A percentile compares a stretch with the other conserved stretches of the same genome.
Conservation (phyloP, 2,888 invertebrate species). For the Argyra leucocephala region DNA sequence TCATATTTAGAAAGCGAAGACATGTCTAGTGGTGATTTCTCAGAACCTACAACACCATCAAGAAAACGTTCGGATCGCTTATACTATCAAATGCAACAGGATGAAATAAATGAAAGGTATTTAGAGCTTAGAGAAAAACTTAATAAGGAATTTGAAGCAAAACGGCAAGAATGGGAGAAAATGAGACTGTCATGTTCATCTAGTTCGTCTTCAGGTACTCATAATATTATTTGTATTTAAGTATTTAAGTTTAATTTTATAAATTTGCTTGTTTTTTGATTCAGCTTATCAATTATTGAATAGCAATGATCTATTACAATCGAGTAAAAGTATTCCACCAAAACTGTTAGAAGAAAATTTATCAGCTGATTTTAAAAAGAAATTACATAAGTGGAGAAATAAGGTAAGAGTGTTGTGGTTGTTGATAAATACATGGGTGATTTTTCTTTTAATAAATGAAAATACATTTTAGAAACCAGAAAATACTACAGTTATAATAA, state of each 20-base stretch:
- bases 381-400: conserved; percentile 78
- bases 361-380: conserved; percentile 71
- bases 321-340: conserved; percentile 31
- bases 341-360: conserved; percentile 54
- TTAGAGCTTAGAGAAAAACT: conserved; percentile 61
- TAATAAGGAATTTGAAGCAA: conserved; percentile 64
- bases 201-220: conserved; percentile 23
- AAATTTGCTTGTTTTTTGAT: conserved; percentile 14
- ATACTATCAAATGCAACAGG: conserved; percentile 42
- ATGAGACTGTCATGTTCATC: conserved; percentile 33
- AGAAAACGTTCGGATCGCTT: conserved; percentile 30
- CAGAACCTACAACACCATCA: conserved; percentile 42
- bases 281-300: conserved; percentile 26
- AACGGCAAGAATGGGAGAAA: conserved; percentile 56
- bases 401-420: conserved; percentile 26
- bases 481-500: conserved; percentile 27
- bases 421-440: no score
- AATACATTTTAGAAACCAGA: conserved; percentile 27
- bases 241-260: background rate
- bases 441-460: no score
- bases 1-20: conserved; percentile 40
- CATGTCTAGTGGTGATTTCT: conserved; percentile 45
- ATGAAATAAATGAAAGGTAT: conserved; percentile 64
- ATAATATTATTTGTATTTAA: conserved; percentile 5
- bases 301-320: conserved; percentile 34